phyloP scores from a whole-genome alignment of 2,888 invertebrate genomes.

The Heliconius cydno region DNA sequence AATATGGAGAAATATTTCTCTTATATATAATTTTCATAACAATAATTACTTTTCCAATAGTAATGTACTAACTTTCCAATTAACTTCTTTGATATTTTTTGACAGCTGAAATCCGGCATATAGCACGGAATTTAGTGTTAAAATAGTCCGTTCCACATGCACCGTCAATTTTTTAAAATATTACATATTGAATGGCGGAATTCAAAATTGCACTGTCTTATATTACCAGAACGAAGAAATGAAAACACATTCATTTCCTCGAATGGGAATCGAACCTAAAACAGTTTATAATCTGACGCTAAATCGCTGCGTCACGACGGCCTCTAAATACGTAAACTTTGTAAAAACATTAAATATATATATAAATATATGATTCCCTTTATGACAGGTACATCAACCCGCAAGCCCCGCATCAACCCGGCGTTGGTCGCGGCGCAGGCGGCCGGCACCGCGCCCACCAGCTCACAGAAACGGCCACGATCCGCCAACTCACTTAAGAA shows the following conservation, averaged over 20 bases:
- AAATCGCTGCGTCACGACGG: not conserved
- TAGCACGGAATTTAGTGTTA: not conserved
- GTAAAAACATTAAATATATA: not conserved
- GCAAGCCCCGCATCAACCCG: conserved; percentile 98
- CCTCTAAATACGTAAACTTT: not conserved
- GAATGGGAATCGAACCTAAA: not conserved
- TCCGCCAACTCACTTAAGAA: conserved; percentile 84
- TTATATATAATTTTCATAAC: no score
- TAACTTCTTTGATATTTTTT: not conserved
- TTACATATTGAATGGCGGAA: not conserved
- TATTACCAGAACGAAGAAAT: no score
- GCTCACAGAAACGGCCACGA: conserved; percentile 77
- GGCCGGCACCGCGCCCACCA: conserved; percentile 84
- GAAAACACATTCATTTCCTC: not conserved
- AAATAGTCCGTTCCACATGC: not conserved
- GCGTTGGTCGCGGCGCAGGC: conserved; percentile 98
- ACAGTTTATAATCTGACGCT: not conserved
- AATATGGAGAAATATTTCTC: no score
- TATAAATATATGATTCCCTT: not conserved
- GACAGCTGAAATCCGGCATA: no score
- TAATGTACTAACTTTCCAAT: not conserved
- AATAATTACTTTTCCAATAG: no score
- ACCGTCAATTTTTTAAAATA: not conserved
- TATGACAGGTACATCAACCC: conserved; percentile 89
- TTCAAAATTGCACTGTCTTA: not conserved